phyloP scores from a whole-genome alignment of 2,113 vertebrate species.

The Grus americana region DNA sequence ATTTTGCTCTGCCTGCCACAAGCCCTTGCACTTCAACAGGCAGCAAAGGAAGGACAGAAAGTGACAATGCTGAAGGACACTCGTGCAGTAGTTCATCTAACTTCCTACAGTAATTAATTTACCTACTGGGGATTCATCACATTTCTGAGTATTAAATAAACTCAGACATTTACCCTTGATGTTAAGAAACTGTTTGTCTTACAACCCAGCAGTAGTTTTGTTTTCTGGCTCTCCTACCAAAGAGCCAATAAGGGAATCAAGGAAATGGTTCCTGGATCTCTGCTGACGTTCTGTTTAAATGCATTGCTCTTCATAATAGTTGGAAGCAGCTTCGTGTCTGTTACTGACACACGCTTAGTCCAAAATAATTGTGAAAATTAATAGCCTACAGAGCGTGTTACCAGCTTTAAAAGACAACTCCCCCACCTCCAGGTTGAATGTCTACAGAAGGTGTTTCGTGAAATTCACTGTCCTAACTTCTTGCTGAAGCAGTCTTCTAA shows the following conservation, averaged over 20 bases:
- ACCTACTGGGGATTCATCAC: not conserved
- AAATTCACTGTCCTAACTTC: not conserved
- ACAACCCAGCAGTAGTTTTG: not conserved
- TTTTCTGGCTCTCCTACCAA: not conserved
- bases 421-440: not conserved
- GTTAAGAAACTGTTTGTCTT: not conserved
- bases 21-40: not conserved
- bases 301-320: not conserved
- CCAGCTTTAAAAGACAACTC: not conserved
- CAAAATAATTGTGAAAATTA: not conserved
- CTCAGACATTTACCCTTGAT: not conserved
- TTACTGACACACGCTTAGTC: not conserved
- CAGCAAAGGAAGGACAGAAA: not conserved
- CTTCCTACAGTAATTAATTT: not conserved
- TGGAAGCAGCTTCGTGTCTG: not conserved
- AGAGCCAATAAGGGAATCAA: not conserved
- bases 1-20: not conserved
- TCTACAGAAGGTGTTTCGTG: not conserved
- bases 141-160: not conserved
- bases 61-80: not conserved
- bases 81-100: not conserved
- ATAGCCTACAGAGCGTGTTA: accelerated
- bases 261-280: not conserved
- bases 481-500: not conserved
- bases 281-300: not conserved